Conservation (phyloP, 2,113 vertebrate genomes). For the Ictidomys tridecemlineatus region DNA sequence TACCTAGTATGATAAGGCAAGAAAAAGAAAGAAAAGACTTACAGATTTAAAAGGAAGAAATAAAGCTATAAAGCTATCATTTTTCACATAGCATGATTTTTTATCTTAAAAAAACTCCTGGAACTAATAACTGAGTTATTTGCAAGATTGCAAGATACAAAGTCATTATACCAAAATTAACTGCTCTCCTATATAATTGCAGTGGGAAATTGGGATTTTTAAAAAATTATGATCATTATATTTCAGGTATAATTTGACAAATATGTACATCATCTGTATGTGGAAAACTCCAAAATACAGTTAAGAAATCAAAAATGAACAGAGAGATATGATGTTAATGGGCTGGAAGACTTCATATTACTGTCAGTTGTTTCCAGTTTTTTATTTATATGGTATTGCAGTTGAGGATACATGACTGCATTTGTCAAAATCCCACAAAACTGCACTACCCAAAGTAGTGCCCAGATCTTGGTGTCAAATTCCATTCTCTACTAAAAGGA, state of each 20-base stretch:
- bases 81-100: not conserved
- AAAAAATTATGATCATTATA: not conserved
- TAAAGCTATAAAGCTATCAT: not conserved
- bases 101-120: not conserved
- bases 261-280: not conserved
- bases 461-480: not conserved
- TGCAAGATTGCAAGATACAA: not conserved
- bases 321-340: not conserved
- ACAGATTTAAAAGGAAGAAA: not conserved
- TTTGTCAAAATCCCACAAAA: too few species aligned
- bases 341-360: not conserved
- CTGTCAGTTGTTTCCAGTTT: not conserved
- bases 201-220: not conserved
- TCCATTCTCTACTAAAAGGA: not conserved
- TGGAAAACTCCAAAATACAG: slow-evolving; percentile 5
- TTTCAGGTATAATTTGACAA: not conserved
- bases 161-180: not conserved
- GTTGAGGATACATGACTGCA: too few species aligned
- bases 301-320: not conserved
- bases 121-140: not conserved
- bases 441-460: too few species aligned
- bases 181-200: not conserved
- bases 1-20: not conserved
- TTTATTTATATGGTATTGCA: not conserved
- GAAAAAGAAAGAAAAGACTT: not conserved